phyloP scores from a whole-genome alignment of 2,113 vertebrate genomes.

The Oophaga pumilio region DNA sequence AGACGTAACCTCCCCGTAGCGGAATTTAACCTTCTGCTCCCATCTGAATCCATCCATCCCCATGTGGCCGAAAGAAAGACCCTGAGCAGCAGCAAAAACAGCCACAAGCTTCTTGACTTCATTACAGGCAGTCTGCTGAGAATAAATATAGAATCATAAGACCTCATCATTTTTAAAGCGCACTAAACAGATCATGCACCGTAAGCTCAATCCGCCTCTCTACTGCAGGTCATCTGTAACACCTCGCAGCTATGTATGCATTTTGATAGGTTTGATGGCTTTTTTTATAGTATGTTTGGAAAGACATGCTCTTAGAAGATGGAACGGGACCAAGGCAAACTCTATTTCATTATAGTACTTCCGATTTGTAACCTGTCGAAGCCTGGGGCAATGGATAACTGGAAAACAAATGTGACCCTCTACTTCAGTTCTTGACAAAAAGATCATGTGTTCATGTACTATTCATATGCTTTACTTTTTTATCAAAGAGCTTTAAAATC shows the following conservation, averaged over 20 bases:
- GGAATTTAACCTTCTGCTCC: conserved; percentile 59
- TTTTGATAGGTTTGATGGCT: conserved; percentile 4
- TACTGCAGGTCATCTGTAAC: neutral
- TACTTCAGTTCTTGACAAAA: neutral
- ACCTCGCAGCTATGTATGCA: conserved; percentile 15
- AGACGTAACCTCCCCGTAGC: conserved; percentile 62
- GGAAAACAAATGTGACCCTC: neutral
- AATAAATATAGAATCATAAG: conserved; percentile 59
- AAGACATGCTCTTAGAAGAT: neutral
- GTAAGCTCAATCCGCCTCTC: neutral
- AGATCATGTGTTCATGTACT: neutral
- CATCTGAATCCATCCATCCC: conserved; percentile 74
- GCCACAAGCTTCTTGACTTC: conserved; percentile 79
- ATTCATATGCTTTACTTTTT: neutral
- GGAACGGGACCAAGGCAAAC: neutral
- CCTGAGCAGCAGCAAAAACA: conserved; percentile 75
- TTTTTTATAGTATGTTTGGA: neutral
- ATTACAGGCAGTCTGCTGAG: conserved; percentile 77
- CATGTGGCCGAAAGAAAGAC: conserved; percentile 69
- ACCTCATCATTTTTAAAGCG: conserved; percentile 34
- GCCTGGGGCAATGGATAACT: neutral
- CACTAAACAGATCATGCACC: conserved; percentile 13
- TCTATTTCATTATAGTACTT: neutral
- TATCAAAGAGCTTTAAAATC: neutral
- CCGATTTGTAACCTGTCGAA: neutral